Evolutionary conservation across 1,140 invertebrate genomes (phyloP).

Genomic region (Eulimnadia texana): DNA sequence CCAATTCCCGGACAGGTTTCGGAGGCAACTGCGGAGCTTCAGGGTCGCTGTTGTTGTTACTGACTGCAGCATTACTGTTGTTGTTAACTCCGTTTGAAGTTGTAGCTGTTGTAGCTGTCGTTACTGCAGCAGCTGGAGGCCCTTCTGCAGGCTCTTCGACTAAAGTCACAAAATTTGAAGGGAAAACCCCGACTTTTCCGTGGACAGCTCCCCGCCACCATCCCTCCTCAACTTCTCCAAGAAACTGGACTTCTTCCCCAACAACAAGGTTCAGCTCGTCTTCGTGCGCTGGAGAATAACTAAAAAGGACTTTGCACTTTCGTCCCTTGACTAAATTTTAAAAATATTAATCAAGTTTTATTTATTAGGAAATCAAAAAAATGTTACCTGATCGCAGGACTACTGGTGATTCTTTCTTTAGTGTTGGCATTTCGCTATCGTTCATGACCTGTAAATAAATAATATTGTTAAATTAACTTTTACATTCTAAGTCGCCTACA

Average conservation of each 20-base stretch:
- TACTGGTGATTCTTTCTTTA: not conserved
- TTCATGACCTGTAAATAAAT: not conserved
- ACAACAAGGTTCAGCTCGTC: constrained; percentile 76
- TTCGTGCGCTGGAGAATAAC: constrained; percentile 77
- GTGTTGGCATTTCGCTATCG: not conserved
- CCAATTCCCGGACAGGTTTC: constrained; percentile 49
- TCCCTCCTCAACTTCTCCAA: constrained; percentile 76
- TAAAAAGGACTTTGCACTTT: constrained; percentile 70
- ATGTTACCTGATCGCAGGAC: constrained; percentile 8
- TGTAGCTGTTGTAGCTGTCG: not conserved
- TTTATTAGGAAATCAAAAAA: constrained; percentile 1
- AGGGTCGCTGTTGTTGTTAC: constrained; percentile 10
- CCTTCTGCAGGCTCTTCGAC: constrained; percentile 28
- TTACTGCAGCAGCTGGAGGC: constrained; percentile 19
- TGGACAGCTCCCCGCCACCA: constrained; percentile 71
- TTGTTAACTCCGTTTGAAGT: not conserved
- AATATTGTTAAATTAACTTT: too few relatives aligned
- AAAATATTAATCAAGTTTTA: constrained; percentile 8
- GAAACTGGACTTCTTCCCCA: constrained; percentile 71
- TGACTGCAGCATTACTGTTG: constrained; percentile 8
- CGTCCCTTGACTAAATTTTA: constrained; percentile 25
- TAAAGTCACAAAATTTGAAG: constrained; percentile 81
- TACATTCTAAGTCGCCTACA: too few relatives aligned
- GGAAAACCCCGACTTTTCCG: constrained; percentile 70
- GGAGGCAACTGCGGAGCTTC: constrained; percentile 33